These are phyloP conservation scores for Salvelinus fontinalis DNA, from an alignment of 2,113 vertebrate genomes.

Conservation along the genomic window DNA sequence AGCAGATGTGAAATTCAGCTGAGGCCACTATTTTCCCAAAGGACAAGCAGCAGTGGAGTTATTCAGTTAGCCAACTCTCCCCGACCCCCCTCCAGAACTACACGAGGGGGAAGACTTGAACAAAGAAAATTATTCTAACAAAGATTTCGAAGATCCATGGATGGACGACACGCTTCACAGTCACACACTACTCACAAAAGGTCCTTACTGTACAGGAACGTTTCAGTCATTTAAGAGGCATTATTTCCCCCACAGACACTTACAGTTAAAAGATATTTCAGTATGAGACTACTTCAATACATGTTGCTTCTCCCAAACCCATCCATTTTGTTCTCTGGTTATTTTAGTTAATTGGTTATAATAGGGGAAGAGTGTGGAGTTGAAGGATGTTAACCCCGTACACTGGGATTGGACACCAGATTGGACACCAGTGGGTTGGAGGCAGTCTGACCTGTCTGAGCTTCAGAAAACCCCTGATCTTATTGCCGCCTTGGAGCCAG, in stretches of 20 bases:
- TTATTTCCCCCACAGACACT: neutral
- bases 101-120: neutral
- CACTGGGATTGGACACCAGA: neutral
- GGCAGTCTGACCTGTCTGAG: neutral
- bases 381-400: neutral
- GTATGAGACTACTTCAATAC: neutral
- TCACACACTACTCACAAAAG: neutral
- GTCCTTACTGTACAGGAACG: too few species aligned
- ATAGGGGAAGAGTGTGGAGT: neutral
- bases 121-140: neutral
- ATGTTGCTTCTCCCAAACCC: neutral
- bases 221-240: neutral
- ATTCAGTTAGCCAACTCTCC: neutral
- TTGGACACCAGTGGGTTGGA: neutral
- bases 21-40: neutral
- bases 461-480: neutral
- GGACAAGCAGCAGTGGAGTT: neutral
- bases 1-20: neutral
- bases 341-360: neutral
- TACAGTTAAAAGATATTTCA: neutral
- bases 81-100: neutral
- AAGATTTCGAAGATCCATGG: neutral
- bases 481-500: neutral
- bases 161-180: too few species aligned
- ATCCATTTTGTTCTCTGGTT: neutral